Conservation (phyloP, 2,888 invertebrate genomes). For the Anagyrus pseudococci region DNA sequence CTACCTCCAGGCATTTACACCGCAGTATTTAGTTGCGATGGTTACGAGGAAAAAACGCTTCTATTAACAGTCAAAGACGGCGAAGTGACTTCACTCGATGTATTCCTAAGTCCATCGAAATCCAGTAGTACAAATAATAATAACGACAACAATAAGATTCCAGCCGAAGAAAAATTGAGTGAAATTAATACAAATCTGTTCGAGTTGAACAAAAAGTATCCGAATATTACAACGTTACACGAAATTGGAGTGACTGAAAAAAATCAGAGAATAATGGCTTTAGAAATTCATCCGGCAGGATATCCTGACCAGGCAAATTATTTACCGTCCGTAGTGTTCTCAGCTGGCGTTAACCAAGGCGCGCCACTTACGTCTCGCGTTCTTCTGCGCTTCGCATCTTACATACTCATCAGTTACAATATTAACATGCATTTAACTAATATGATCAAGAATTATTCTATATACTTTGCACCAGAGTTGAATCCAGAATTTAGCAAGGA, state of each 20-base stretch:
- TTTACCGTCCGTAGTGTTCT: conserved; percentile 52
- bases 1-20: conserved; percentile 74
- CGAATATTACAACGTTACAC: conserved; percentile 50
- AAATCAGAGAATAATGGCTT: conserved; percentile 47
- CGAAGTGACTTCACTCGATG: conserved; percentile 56
- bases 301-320: conserved; percentile 36
- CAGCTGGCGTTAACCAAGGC: conserved; percentile 51
- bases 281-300: conserved; percentile 50
- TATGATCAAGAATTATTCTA: conserved; percentile 50
- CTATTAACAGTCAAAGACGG: conserved; percentile 61
- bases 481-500: conserved; percentile 44
- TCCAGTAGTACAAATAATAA: conserved; percentile 10
- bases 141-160: neutral
- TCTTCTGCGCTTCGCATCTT: conserved; percentile 50
- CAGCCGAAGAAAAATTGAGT: conserved; percentile 26
- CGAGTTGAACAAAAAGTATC: conserved; percentile 52
- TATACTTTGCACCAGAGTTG: conserved; percentile 54
- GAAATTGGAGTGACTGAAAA: conserved; percentile 47
- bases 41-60: conserved; percentile 65
- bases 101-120: conserved; percentile 47
- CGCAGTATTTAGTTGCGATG: conserved; percentile 69
- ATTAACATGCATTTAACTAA: conserved; percentile 44
- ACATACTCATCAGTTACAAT: conserved; percentile 50
- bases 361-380: conserved; percentile 53
- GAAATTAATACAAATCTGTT: conserved; percentile 45